Base-by-base conservation (phyloP, 2,888 invertebrate genomes). In the Drepana falcataria region DNA sequence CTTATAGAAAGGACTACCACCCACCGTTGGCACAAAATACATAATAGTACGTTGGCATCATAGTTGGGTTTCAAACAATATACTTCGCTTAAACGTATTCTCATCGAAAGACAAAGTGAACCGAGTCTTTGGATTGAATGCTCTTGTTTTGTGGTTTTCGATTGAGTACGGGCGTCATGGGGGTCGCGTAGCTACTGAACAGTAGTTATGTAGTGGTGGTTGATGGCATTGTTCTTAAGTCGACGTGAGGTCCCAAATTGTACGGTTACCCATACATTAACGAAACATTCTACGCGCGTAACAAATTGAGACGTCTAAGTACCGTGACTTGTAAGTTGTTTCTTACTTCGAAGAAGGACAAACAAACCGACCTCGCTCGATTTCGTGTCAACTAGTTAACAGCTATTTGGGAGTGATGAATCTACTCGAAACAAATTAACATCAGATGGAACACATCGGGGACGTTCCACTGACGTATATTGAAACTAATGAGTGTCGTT, bases 51-150 rank as follows among this genome's bases (percentile, higher is more conserved):
- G 21, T 21, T 21, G 81, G 77, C 80, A 88, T 90, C 73, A 90
- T 86, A 82, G 77, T 83, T 79, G 81, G 85, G 87, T 85, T 77
- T 71, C 66, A 68, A 78, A 87, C 86, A 87, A 88, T 83, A 67
- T 65, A 61, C 65, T 65, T 65, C 65, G 77, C 71, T 75, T 71
- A 77, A 73, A 71, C 64, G 64, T 64, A 71, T 69, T 74, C 68
- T 75, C 68, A 66, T 72, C 53, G 47, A 61, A 71, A 81, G 71
- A 82, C 81, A 82, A 81, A 66, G 69, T 61, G 33, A 47, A 65
- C 59, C 67, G 65, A 67, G 63, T 63, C 59, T 69, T 61, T 65
- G 55, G 56, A 54, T 61, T 79, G 73, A 80, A 81, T 81, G 77
- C 77, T 68, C 69, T 73, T 86, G 83, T 87, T 85, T 44, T 88